Evolutionary conservation across 2,888 invertebrate species (phyloP).

Genomic region (Cosmia trapezina): DNA sequence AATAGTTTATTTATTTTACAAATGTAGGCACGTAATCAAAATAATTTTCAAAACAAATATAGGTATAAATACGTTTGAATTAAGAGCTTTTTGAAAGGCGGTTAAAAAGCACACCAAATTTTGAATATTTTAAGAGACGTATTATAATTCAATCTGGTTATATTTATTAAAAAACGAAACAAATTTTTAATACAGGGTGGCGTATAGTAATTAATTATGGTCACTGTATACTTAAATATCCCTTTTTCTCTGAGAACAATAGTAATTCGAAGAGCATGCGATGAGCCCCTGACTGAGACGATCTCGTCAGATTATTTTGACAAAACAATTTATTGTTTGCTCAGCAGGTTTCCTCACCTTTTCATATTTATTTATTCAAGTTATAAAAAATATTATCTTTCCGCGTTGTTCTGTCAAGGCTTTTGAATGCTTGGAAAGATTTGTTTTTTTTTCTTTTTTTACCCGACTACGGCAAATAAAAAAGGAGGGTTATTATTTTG

Average conservation of each 20-base stretch:
- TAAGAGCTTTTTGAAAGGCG: not conserved
- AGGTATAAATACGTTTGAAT: not conserved
- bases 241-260: constrained; percentile 65
- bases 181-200: not conserved
- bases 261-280: constrained; percentile 64
- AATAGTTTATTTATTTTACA: not conserved
- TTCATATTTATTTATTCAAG: constrained; percentile 27
- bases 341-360: constrained; percentile 1
- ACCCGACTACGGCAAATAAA: no score
- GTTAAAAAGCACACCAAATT: not conserved
- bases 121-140: not conserved
- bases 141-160: not conserved
- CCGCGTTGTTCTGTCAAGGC: not conserved
- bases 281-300: constrained; percentile 55
- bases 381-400: constrained; percentile 6
- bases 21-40: not conserved
- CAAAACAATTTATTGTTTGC: constrained; percentile 56
- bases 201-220: constrained; percentile 33
- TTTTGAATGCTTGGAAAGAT: not conserved
- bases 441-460: no score
- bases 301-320: constrained; percentile 63
- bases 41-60: no score
- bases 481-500: no score
- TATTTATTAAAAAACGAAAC: not conserved
- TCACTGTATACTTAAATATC: constrained; percentile 58